Base-by-base conservation (phyloP, 2,797 vertebrate genomes). In the Clarias fuscus region DNA sequence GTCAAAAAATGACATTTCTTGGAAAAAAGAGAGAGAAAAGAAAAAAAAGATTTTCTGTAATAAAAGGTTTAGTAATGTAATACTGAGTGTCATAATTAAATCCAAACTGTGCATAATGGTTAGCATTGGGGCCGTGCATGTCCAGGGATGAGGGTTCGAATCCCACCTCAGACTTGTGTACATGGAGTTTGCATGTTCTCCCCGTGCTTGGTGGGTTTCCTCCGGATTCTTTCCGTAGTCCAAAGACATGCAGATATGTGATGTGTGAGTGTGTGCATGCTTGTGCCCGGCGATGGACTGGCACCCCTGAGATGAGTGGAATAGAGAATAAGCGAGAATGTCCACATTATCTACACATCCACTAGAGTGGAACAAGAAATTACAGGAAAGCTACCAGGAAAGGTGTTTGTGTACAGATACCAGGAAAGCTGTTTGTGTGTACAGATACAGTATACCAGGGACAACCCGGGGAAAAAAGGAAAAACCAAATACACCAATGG, bases 321-420 rank as follows among this genome's bases (percentile, higher is more conserved):
- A 53, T 53, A 53, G 48, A 53, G 13, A 13, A 13, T 13, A 11
- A 53, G 48, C 11, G 20, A 64, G 77, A 43, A 80, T 64, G 33
- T 64, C 59, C 64, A 62, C 59, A 79, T 79, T 79, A 62, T 33
- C 59, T 62, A 24, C 58, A 78, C 75, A 43, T 18, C 64, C 13
- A 24, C 13, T 48, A 17, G 7, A 80, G 24, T 4, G 22, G 20
- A 62, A 43, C 7, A 62, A 40, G 33, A 40, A 77, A 77, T 58
- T 27, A 20, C 5, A 77, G 15, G n/a, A 33, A 33, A 33, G 33
- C 33, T 56, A 53, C 2, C 5, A 77, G 15, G n/a, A 61, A 65
- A 48, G 48, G 71, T 64, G 61, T 5, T 43, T 27, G 6, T 59
- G 22, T 24, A 70, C 13, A 58, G 59, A 80, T 56, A 56, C 2